Evolutionary conservation across 2,797 vertebrate genomes (phyloP).

Genomic region (Toxotes lorentzi): DNA sequence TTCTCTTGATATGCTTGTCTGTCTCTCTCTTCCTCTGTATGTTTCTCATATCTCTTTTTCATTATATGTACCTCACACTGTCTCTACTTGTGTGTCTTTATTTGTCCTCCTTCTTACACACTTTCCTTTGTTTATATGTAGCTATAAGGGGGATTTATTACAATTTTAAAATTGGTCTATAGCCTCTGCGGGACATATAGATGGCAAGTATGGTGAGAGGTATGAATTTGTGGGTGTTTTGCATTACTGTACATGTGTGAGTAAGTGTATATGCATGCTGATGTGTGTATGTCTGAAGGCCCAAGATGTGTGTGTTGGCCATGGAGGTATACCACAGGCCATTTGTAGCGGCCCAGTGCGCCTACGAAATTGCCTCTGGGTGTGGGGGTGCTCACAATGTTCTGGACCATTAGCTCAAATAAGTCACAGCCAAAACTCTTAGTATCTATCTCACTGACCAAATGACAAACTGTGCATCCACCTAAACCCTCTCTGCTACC

Average conservation of each 20-base stretch:
- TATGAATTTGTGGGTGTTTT: constrained; percentile 48
- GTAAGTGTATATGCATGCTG: constrained; percentile 63
- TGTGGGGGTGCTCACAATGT: constrained; percentile 89
- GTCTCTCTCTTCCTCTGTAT: constrained; percentile 46
- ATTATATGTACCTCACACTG: constrained; percentile 51
- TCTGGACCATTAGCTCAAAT: constrained; percentile 92
- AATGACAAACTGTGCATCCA: constrained; percentile 85
- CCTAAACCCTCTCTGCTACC: constrained; percentile 71
- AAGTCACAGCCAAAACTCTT: constrained; percentile 89
- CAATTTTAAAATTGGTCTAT: constrained; percentile 45
- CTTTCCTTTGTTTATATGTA: constrained; percentile 59
- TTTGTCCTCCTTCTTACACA: constrained; percentile 25
- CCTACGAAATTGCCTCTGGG: constrained; percentile 88
- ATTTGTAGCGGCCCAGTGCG: constrained; percentile 87
- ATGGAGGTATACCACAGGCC: constrained; percentile 81
- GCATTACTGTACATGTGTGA: constrained; percentile 40
- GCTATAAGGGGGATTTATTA: constrained; percentile 59
- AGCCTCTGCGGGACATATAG: constrained; percentile 26
- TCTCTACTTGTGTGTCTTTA: constrained; percentile 50
- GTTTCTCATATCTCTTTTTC: constrained; percentile 56
- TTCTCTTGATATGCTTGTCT: constrained; percentile 60
- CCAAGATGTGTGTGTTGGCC: constrained; percentile 76
- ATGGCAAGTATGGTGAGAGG: constrained; percentile 35
- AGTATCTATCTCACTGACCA: constrained; percentile 86
- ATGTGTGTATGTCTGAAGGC: constrained; percentile 59